Evolutionary conservation across 2,113 vertebrate species (phyloP), one percentile per base, ranked within the genome.

Genomic region (Lanius ludovicianus): DNA sequence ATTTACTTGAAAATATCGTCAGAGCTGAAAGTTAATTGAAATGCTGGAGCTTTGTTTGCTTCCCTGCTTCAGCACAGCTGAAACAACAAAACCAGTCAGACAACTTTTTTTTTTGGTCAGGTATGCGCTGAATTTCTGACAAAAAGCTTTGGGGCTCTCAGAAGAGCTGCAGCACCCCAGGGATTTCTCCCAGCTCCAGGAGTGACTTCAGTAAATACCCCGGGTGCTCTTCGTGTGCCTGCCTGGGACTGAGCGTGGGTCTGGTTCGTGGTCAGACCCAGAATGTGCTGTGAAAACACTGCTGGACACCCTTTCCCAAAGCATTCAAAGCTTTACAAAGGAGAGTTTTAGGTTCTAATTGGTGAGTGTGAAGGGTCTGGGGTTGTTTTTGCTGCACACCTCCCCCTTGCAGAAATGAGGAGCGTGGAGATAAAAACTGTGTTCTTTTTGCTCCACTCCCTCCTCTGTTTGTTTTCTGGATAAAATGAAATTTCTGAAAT

Each of bases 21-120:
- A 18, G 68, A 94, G 90, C n/a, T 41, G 88, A 41, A 69, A 87
- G 71, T 62, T 87, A 57, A 90, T 94, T 83, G 94, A 96, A 95
- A 86, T n/a, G 94, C 92, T 92, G 73, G 84, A 65, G 68, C 78
- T 94, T 83, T 93, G 95, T 94, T 95, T 95, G 91, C 93, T 84
- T 78, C 95, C 49, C 62, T 15, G 18, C 67, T 60, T 42, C 63
- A 84, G 94, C 82, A 74, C 83, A 62, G 97, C 95, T 76, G 95
- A 87, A 95, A 96, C 92, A 96, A 96, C 86, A 95, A 90, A 97
- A 98, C 97, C 96, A 80, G 98, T 96, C 92, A 15, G 93, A 35
- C 95, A 47, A 93, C 95, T 85, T 96, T 80, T 88, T 27, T 68
- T 68, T 77, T 80, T 11, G 28, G 71, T 85, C 87, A 80, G 93